Percentiles rank a stretch among this genome's conserved stretches.
These are phyloP conservation scores for Excalfactoria chinensis DNA, from an alignment of 2,113 vertebrate genomes.

Conservation along the genomic window DNA sequence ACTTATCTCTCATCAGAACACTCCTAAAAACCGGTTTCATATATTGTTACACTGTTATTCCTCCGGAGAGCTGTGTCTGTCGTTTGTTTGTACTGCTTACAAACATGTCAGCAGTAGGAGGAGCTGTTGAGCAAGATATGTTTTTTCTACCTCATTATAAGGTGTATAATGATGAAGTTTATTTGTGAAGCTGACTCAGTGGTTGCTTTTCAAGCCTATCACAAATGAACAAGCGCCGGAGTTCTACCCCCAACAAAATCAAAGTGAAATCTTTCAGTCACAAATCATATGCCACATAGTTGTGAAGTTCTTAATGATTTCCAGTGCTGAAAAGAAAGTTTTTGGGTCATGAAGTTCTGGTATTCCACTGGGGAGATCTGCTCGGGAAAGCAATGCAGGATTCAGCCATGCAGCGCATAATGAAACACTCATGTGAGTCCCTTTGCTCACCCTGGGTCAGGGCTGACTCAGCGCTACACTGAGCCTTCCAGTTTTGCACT, in stretches of 20 bases:
- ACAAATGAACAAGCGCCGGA: background rate
- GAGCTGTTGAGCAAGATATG: slow-evolving; percentile 63
- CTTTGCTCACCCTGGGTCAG: too few species aligned
- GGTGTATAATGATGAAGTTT: rapidly evolving
- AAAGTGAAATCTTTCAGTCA: background rate
- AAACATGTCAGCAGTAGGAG: background rate
- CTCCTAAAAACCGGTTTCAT: background rate
- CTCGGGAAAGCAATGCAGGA: background rate
- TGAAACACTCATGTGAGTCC: rapidly evolving
- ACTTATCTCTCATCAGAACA: background rate
- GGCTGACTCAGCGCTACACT: background rate
- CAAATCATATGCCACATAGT: too few species aligned
- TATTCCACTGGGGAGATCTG: background rate
- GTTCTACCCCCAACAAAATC: rapidly evolving
- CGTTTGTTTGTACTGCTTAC: too few species aligned
- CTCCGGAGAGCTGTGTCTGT: background rate
- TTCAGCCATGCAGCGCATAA: rapidly evolving
- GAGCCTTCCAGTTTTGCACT: background rate
- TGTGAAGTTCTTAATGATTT: background rate
- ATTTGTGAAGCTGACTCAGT: background rate
- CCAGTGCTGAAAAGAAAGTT: rapidly evolving
- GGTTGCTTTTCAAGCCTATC: background rate
- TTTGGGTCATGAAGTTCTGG: background rate
- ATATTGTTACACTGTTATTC: background rate
- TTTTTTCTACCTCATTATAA: rapidly evolving